Conservation (phyloP, 1,140 invertebrate genomes). For the Aphaenogaster ashmeadi region DNA sequence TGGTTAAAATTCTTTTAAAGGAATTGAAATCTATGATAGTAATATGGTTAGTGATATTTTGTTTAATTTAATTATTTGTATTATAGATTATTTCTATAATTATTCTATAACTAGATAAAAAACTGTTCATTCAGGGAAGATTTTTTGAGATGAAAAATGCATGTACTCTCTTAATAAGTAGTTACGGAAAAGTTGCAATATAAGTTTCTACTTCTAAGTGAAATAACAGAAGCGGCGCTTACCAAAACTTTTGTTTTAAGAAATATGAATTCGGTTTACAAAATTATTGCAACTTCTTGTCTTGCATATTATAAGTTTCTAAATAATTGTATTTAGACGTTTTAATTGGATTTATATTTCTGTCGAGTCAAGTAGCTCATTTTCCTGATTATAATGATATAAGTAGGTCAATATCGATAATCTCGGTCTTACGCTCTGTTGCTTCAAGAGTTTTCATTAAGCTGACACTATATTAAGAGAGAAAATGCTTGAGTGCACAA, state of each 20-base stretch:
- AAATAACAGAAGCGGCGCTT: conserved; percentile 3
- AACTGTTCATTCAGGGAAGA: neutral
- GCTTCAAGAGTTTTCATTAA: conserved; percentile 33
- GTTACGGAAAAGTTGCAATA: neutral
- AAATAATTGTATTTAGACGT: neutral
- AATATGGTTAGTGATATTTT: too few relatives aligned
- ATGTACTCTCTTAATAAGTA: neutral
- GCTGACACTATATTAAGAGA: conserved; percentile 13
- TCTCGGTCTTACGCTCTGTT: conserved; percentile 2
- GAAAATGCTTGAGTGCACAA: conserved; percentile 18
- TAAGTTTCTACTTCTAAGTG: neutral
- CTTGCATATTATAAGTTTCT: neutral
- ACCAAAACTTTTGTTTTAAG: neutral
- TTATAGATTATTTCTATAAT: too few relatives aligned
- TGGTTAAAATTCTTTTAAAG: too few relatives aligned
- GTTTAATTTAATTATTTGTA: too few relatives aligned
- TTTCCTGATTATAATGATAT: conserved; percentile 2
- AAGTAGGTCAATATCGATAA: conserved; percentile 24
- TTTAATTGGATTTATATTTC: neutral
- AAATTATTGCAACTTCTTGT: neutral
- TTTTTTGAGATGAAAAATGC: neutral
- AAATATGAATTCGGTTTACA: neutral
- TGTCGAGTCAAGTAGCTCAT: neutral
- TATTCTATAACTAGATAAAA: too few relatives aligned
- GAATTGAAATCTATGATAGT: too few relatives aligned